Evolutionary conservation across 2,888 invertebrate species (phyloP).

Genomic region (Drosophila kuntzei): DNA sequence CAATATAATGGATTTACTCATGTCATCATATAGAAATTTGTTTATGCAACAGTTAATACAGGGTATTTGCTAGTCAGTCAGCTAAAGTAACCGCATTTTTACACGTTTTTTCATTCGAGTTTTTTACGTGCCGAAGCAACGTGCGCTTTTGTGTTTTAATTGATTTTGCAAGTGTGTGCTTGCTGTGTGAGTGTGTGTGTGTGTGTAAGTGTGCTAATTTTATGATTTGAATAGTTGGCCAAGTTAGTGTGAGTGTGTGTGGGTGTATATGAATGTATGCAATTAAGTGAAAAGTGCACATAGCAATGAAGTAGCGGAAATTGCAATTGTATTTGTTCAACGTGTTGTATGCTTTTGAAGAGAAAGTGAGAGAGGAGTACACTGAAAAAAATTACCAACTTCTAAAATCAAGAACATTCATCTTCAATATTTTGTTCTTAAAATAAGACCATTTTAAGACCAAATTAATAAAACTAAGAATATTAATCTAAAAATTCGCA

Average conservation of each 20-base stretch:
- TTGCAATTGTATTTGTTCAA: slow-evolving; percentile 68
- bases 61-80: slow-evolving; percentile 25
- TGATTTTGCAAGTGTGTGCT: slow-evolving; percentile 52
- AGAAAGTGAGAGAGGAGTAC: background rate
- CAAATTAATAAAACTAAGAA: too few relatives aligned
- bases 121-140: slow-evolving; percentile 43
- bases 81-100: slow-evolving; percentile 13
- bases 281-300: slow-evolving; percentile 81
- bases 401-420: too few relatives aligned
- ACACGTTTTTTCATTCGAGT: slow-evolving; percentile 44
- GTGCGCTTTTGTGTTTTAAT: slow-evolving; percentile 76
- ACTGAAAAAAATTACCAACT: too few relatives aligned
- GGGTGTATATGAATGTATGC: slow-evolving; percentile 57
- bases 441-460: too few relatives aligned
- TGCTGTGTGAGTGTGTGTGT: slow-evolving; percentile 19
- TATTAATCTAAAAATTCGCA: too few relatives aligned
- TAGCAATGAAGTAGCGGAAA: slow-evolving; percentile 64
- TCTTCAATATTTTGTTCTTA: too few relatives aligned
- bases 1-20: too few relatives aligned
- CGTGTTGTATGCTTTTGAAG: slow-evolving; percentile 12
- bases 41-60: background rate
- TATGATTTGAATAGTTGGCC: slow-evolving; percentile 56
- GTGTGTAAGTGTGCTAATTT: slow-evolving; percentile 65
- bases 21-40: background rate
- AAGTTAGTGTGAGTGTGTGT: slow-evolving; percentile 13